A percentile compares a stretch with the other conserved stretches of the same genome.
Evolutionary conservation across 2,888 invertebrate species (phyloP).

Genomic region (Lapara coniferarum): DNA sequence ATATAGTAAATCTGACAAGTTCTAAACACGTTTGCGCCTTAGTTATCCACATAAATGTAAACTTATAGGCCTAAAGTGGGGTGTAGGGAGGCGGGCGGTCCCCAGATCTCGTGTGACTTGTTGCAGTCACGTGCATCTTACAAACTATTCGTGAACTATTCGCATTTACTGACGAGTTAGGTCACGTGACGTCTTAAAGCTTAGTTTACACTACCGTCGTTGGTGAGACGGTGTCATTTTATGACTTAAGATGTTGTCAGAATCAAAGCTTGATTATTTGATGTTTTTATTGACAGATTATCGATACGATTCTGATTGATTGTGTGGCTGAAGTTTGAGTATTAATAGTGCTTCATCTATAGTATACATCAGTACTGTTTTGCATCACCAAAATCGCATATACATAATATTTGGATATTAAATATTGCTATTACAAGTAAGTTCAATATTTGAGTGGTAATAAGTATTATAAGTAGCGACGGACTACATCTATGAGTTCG

Average conservation of each 20-base stretch:
- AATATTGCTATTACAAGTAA: too few relatives aligned
- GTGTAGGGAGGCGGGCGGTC: conserved; percentile 39
- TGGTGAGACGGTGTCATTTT: neutral
- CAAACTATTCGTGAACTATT: conserved; percentile 52
- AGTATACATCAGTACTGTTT: neutral
- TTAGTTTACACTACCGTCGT: neutral
- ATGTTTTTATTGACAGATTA: neutral
- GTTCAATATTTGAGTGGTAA: too few relatives aligned
- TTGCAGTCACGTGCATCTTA: conserved; percentile 72
- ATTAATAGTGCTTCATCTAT: neutral
- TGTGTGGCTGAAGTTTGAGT: too few relatives aligned
- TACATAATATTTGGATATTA: too few relatives aligned
- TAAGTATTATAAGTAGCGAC: too few relatives aligned
- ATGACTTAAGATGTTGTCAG: too few relatives aligned
- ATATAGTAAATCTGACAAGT: neutral
- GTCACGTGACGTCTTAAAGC: conserved; percentile 1
- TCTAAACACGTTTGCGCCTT: neutral
- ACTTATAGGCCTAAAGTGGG: conserved; percentile 46
- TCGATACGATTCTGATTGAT: neutral
- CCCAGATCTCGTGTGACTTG: conserved; percentile 60
- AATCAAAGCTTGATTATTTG: too few relatives aligned
- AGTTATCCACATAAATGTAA: conserved; percentile 22
- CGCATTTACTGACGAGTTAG: neutral
- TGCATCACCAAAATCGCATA: neutral
- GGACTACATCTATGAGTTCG: too few relatives aligned